Conservation (phyloP, 2,888 invertebrate species). For the Hypomecis punctinalis region DNA sequence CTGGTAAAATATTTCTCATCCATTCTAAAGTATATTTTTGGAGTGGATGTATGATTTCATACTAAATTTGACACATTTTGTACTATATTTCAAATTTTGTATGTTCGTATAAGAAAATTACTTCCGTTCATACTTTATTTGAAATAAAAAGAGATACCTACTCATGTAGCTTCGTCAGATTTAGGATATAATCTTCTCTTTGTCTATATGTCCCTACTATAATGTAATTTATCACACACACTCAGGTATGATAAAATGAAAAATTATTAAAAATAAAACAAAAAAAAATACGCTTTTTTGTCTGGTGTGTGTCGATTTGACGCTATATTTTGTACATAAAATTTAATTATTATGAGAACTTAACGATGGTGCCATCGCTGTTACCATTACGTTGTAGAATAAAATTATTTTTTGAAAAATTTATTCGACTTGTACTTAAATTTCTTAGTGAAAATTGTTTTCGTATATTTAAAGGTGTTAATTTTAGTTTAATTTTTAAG, state of each 20-base stretch:
- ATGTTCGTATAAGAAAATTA: no score
- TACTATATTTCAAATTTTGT: no score
- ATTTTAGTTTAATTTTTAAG: slow-evolving; percentile 17
- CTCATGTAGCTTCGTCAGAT: no score
- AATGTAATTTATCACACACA: no score
- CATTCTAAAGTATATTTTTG: slow-evolving; percentile 16
- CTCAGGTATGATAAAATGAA: no score
- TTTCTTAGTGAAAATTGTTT: slow-evolving; percentile 29
- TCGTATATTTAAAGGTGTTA: slow-evolving; percentile 35
- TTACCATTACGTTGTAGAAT: slow-evolving; percentile 71
- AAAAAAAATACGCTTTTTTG: neutral
- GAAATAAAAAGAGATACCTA: no score
- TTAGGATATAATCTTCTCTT: neutral
- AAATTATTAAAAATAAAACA: neutral
- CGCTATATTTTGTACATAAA: slow-evolving; percentile 38
- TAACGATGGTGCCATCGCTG: slow-evolving; percentile 76
- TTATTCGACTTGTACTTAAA: slow-evolving; percentile 48
- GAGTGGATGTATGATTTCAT: no score
- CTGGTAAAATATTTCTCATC: slow-evolving; percentile 16
- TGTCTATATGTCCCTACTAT: no score
- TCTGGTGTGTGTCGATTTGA: neutral
- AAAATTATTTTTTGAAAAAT: slow-evolving; percentile 57
- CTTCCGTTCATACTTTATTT: no score
- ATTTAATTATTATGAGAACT: slow-evolving; percentile 36
- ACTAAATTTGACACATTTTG: no score